These are phyloP conservation scores for Rutilus rutilus DNA, from an alignment of 2,113 vertebrate species.

Conservation along the genomic window DNA sequence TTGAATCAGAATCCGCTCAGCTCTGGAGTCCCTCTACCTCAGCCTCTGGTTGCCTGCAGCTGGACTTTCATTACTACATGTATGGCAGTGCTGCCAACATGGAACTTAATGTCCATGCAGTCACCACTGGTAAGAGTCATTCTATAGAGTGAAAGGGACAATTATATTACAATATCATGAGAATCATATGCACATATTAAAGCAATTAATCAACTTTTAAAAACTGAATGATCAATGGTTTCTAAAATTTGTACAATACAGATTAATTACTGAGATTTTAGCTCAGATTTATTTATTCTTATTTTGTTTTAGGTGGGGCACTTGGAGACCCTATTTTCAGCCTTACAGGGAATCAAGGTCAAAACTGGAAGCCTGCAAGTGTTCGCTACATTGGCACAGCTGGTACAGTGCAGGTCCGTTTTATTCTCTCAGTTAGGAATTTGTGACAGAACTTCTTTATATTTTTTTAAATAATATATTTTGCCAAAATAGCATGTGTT, in stretches of 20 bases:
- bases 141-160: not conserved
- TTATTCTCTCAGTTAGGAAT: not conserved
- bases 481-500: not conserved
- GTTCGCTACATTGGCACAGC: constrained; percentile 60
- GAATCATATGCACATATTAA: not conserved
- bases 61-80: constrained; percentile 80
- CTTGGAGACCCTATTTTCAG: constrained; percentile 67
- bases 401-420: constrained; percentile 64
- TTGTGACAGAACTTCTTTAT: not conserved
- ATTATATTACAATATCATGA: not conserved
- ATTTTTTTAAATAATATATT: not conserved
- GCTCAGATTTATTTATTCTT: not conserved
- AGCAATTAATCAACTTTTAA: not conserved
- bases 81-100: constrained; percentile 72
- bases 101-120: constrained; percentile 70
- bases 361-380: constrained; percentile 68
- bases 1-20: constrained; percentile 59
- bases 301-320: constrained; percentile 57
- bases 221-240: not conserved
- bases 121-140: constrained; percentile 64
- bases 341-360: constrained; percentile 70
- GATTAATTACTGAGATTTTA: not conserved
- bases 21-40: constrained; percentile 72
- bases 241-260: not conserved
- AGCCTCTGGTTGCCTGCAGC: constrained; percentile 72